Evolutionary conservation across 2,113 vertebrate species (phyloP), one percentile per base, ranked within the genome.

Genomic region (Geothlypis trichas): DNA sequence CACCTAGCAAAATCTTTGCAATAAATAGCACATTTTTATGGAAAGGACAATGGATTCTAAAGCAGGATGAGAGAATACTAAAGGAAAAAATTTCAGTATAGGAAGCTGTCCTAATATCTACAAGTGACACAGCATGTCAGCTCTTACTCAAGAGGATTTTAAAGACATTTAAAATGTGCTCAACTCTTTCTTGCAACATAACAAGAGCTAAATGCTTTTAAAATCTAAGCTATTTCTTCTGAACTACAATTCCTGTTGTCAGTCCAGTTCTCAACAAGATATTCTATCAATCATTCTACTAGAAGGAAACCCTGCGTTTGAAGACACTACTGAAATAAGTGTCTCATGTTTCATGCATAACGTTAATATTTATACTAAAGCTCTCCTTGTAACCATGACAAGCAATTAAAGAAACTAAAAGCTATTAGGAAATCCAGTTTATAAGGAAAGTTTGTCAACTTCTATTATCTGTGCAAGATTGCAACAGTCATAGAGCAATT

Each of bases 361-460:
- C 71, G 82, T 85, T 76, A 91, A 92, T 93, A 94, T 92, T 93
- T 95, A 93, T 73, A 76, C 41, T 58, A 46, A 41, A 85, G 31
- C 33, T 80, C 15, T 80, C 51, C 58, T 80, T 54, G 44, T 68
- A 77, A 66, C 54, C 67, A 73, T 31, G 31, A 63, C 72, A 95
- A 83, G 58, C 37, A 93, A 85, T 91, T 90, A 97, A 91, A 79
- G 62, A 44, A 84, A 88, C 75, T 46, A 73, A 90, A 93, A 90
- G 37, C 75, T 66, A 86, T 84, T 82, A 91, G 41, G 71, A 76
- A 83, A 73, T 66, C 41, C 79, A 30, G 44, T 69, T 83, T 79
- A 21, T 41, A 68, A 24, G 15, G 67, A 68, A 85, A 77, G 28
- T 89, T 86, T 92, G 76, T 81, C 89, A 93, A 0, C 42, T 42